Percentiles rank a stretch among this genome's conserved stretches.
Conservation (phyloP, 1,140 invertebrate genomes). For the Leguminivora glycinivorella region DNA sequence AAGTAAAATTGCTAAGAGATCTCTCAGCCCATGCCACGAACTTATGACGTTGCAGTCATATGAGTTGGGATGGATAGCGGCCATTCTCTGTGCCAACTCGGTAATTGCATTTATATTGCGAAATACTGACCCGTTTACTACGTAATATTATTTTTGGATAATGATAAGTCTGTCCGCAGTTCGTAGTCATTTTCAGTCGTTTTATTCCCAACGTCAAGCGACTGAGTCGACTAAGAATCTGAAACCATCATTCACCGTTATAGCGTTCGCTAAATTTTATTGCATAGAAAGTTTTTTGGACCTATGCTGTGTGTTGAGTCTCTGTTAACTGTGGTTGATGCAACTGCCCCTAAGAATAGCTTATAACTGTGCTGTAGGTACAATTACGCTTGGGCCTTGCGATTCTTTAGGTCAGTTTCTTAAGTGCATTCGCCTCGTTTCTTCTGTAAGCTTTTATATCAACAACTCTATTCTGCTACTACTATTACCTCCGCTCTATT, state of each 20-base stretch:
- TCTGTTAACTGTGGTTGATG: too few species aligned
- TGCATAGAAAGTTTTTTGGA: too few species aligned
- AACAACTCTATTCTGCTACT: neutral
- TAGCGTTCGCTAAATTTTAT: too few species aligned
- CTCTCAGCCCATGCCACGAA: neutral
- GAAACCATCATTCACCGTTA: too few species aligned
- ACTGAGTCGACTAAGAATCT: too few species aligned
- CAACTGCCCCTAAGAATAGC: too few species aligned
- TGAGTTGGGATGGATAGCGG: conserved; percentile 41
- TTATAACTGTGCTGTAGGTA: too few species aligned
- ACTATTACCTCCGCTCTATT: neutral
- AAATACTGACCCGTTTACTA: conserved; percentile 18
- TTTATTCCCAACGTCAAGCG: neutral
- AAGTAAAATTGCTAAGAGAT: conserved; percentile 12
- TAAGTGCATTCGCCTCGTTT: neutral
- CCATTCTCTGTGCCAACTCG: conserved; percentile 37
- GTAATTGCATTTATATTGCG: conserved; percentile 36
- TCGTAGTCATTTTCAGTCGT: neutral
- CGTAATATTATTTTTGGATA: conserved; percentile 22
- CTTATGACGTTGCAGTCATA: conserved; percentile 37
- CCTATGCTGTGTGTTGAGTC: too few species aligned
- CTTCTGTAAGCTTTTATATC: neutral
- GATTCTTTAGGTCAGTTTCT: too few species aligned
- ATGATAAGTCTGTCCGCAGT: conserved; percentile 3
- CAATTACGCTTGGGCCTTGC: too few species aligned